Percentiles rank a stretch among this genome's conserved stretches.
Evolutionary conservation across 2,888 invertebrate species (phyloP).

Genomic region (Thera obeliscata): DNA sequence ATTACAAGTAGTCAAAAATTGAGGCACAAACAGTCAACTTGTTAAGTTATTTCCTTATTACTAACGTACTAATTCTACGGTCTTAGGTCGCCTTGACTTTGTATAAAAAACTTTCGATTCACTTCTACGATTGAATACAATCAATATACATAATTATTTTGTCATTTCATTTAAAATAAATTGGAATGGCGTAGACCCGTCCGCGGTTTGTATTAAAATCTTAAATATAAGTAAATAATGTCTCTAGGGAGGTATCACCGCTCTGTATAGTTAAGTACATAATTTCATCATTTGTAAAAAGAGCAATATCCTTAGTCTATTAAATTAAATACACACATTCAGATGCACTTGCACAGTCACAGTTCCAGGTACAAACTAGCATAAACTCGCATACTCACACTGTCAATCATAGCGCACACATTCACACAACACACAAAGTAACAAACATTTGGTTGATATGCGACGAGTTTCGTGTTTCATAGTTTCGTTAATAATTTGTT

Average conservation of each 20-base stretch:
- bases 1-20: constrained; percentile 30
- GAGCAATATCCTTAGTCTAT: constrained; percentile 41
- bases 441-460: constrained; percentile 52
- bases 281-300: constrained; percentile 28
- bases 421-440: constrained; percentile 32
- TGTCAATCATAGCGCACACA: constrained; percentile 28
- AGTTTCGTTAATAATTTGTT: constrained; percentile 47
- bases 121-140: constrained; percentile 33
- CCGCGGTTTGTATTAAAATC: constrained; percentile 32
- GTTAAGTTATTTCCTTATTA: constrained; percentile 31
- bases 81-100: constrained; percentile 14
- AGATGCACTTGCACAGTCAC: constrained; percentile 40
- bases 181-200: constrained; percentile 31
- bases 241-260: constrained; percentile 39
- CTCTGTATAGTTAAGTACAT: constrained; percentile 41
- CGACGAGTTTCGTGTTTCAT: constrained; percentile 46
- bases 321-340: constrained; percentile 41
- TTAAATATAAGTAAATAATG: constrained; percentile 43
- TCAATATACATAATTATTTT: constrained; percentile 39
- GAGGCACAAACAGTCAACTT: constrained; percentile 43
- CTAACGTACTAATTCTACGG: background rate
- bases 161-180: constrained; percentile 46
- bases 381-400: constrained; percentile 26
- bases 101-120: constrained; percentile 25
- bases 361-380: constrained; percentile 35